Percentiles rank a stretch among this genome's conserved stretches.
phyloP scores from a whole-genome alignment of 2,113 vertebrate genomes.

The Peromyscus maniculatus region DNA sequence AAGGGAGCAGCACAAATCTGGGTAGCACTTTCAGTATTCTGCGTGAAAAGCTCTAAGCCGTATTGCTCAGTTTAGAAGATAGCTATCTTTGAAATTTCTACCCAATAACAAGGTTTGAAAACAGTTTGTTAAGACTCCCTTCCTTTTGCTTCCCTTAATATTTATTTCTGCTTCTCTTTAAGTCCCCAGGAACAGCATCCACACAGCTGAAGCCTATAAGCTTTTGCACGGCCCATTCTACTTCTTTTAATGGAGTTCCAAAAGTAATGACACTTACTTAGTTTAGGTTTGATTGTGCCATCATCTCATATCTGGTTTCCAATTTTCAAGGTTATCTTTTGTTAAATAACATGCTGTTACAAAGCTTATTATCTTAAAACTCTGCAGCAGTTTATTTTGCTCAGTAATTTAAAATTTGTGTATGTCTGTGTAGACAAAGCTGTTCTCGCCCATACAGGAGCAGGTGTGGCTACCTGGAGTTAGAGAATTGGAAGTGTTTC shows the following conservation, averaged over 20 bases:
- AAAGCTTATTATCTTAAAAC: neutral
- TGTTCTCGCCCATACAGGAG: neutral
- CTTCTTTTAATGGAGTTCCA: neutral
- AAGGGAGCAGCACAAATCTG: neutral
- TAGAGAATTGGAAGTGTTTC: neutral
- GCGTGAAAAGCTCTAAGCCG: neutral
- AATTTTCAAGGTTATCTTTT: constrained; percentile 6
- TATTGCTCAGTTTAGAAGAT: neutral
- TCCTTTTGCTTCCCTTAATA: neutral
- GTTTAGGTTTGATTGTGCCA: neutral
- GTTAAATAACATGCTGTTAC: neutral
- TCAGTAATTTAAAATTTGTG: neutral
- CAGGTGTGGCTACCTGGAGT: neutral
- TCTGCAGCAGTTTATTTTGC: neutral
- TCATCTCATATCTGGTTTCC: neutral
- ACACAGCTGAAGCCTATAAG: neutral
- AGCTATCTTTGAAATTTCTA: neutral
- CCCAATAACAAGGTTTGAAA: neutral
- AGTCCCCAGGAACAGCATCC: neutral
- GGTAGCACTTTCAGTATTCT: neutral
- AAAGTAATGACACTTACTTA: neutral
- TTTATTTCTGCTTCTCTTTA: neutral
- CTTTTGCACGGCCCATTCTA: neutral
- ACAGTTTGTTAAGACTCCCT: neutral
- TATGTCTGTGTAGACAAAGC: neutral